These are phyloP conservation scores for Ochropleura plecta DNA, from an alignment of 2,888 invertebrate genomes.

Conservation along the genomic window DNA sequence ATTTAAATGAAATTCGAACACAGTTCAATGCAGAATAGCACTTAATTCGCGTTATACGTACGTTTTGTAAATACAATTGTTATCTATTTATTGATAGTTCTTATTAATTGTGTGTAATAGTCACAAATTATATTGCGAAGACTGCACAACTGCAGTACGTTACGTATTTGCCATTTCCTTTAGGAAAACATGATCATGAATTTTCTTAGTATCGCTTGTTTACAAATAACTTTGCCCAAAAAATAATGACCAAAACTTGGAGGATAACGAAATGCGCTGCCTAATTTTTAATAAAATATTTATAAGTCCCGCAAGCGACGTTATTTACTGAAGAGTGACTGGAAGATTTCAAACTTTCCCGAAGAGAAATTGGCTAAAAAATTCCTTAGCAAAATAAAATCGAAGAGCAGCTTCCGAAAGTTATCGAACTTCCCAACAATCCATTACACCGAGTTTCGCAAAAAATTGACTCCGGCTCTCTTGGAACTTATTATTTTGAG, in stretches of 20 bases:
- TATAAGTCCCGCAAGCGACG: slow-evolving; percentile 71
- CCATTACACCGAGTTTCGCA: slow-evolving; percentile 90
- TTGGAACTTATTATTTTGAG: slow-evolving; percentile 89
- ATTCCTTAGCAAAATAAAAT: slow-evolving; percentile 88
- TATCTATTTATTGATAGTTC: not conserved
- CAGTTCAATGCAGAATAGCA: not conserved
- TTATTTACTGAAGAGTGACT: slow-evolving; percentile 85
- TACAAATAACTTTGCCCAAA: slow-evolving; percentile 38
- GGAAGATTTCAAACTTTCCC: slow-evolving; percentile 86
- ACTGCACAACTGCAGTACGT: not conserved
- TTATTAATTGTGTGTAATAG: not conserved
- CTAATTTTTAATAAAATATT: slow-evolving; percentile 69
- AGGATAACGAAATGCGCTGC: slow-evolving; percentile 57
- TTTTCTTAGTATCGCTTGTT: slow-evolving; percentile 15
- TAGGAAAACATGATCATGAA: not conserved
- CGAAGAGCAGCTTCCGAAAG: slow-evolving; percentile 90
- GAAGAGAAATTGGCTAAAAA: slow-evolving; percentile 90
- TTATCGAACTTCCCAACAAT: slow-evolving; percentile 90
- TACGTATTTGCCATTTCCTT: not conserved
- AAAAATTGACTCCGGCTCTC: slow-evolving; percentile 85
- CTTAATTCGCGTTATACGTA: not conserved
- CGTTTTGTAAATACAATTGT: not conserved
- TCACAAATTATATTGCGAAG: not conserved
- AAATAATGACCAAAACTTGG: slow-evolving; percentile 52
- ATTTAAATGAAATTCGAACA: not conserved